Conservation (phyloP, 1,140 invertebrate species). For the Pemphigus obesinymphae region DNA sequence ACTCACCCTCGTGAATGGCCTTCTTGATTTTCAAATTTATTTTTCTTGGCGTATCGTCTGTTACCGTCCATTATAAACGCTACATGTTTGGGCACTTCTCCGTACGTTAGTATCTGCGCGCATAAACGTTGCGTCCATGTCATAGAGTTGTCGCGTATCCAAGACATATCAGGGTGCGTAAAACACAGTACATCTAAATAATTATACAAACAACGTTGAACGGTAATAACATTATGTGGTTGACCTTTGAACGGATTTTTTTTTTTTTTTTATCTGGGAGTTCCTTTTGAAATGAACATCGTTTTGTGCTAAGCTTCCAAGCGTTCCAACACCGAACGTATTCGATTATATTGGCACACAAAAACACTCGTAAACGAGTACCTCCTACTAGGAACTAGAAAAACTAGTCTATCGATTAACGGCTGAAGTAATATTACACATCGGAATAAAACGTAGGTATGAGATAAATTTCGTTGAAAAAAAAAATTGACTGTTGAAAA, state of each 20-base stretch:
- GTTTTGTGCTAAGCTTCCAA: neutral
- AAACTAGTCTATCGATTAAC: neutral
- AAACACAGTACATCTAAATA: neutral
- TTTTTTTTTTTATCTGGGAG: neutral
- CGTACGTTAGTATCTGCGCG: conserved; percentile 73
- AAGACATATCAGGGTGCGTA: conserved; percentile 59
- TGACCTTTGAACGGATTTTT: conserved; percentile 10
- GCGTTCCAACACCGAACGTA: too few relatives aligned
- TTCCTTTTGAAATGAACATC: neutral
- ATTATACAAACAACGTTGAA: neutral
- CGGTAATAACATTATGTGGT: neutral
- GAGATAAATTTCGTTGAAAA: too few relatives aligned
- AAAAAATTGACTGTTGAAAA: neutral
- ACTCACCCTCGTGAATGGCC: conserved; percentile 80
- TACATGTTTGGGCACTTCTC: conserved; percentile 82
- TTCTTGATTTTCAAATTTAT: conserved; percentile 66
- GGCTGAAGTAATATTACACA: neutral
- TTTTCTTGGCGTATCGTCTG: conserved; percentile 84
- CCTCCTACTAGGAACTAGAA: neutral
- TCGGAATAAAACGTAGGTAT: too few relatives aligned
- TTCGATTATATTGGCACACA: too few relatives aligned
- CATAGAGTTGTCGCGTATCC: conserved; percentile 70
- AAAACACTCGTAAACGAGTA: neutral
- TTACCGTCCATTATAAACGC: conserved; percentile 99
- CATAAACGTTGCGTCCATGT: conserved; percentile 71